phyloP scores from a whole-genome alignment of 2,113 vertebrate genomes.

The Sorex fumeus region DNA sequence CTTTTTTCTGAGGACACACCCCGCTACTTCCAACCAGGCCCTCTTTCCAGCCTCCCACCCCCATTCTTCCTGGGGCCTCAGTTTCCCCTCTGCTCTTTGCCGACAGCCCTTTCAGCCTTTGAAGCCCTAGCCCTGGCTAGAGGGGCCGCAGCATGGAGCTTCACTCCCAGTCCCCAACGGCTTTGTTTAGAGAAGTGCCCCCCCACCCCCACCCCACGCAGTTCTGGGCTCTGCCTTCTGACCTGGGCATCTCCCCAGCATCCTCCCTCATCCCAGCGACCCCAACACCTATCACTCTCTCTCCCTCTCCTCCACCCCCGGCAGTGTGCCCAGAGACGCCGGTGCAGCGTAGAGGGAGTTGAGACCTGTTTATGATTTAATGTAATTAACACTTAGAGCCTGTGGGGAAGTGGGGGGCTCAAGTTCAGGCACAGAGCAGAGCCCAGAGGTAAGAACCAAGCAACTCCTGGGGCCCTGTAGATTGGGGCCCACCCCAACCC shows the following conservation, averaged over 20 bases:
- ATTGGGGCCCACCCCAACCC: not conserved
- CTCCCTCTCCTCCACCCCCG: not conserved
- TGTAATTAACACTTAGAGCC: not conserved
- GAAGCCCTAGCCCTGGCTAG: accelerated
- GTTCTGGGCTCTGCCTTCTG: not conserved
- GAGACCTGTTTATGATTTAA: not conserved
- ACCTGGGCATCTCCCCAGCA: not conserved
- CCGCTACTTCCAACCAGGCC: not conserved
- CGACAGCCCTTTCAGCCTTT: not conserved
- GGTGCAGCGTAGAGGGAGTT: not conserved
- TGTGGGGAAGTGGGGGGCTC: not conserved
- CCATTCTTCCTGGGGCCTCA: not conserved
- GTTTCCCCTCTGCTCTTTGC: not conserved
- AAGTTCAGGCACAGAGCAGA: not conserved
- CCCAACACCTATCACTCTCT: not conserved
- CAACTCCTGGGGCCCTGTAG: not conserved
- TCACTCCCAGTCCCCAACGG: accelerated
- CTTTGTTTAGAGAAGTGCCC: not conserved
- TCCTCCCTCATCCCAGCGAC: not conserved
- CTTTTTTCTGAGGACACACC: not conserved
- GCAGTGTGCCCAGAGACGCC: not conserved
- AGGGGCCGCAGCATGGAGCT: not conserved
- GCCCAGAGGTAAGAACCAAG: accelerated
- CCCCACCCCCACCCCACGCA: no score
- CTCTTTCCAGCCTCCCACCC: not conserved